Evolutionary conservation across 2,797 vertebrate species (phyloP), one percentile per base, ranked within the genome.

Genomic region (Meda fulgida): DNA sequence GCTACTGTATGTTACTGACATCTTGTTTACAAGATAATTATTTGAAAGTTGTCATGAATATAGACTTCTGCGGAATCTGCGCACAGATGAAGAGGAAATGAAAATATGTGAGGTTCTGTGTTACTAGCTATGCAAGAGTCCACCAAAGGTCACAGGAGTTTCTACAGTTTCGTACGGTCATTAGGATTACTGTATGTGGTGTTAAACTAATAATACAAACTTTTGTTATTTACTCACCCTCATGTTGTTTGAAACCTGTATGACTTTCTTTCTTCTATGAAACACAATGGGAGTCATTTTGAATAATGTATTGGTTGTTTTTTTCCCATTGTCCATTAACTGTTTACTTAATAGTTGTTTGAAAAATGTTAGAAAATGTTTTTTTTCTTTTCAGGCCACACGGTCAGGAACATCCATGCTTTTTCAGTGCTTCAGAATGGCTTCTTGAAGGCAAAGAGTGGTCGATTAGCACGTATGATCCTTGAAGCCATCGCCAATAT

Each of bases 371-470:
- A n/a, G n/a, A n/a, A n/a, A n/a, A n/a, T n/a, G n/a, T n/a, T n/a
- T n/a, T 34, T 40, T 2, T 70, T 7, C 58, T 43, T 38, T 75
- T 36, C 90, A 98, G 98, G 98, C 91, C 96, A 98, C 88, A 97
- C 97, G 1, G 97, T 99, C 88, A 96, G 97, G 86, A 99, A 99
- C 86, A 95, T 99, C 89, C 98, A 98, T 92, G 97, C 98, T 8
- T 99, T 99, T 88, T 95, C 97, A 0, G 98, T 99, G 75, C 97
- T 99, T 18, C 98, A 99, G 93, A 99, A 97, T 46, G 96, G 97
- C 85, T 99, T 99, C 94, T 95, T 99, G 85, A 96, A 97, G 89
- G 97, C 98, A 75, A 99, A 97, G 94, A 98, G 95, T 36, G 96
- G 86, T 93, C 96, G 96, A 1, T 95, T 99, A 90, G 96, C 97